Conservation (phyloP, 2,888 invertebrate species). For the Rapana venosa region DNA sequence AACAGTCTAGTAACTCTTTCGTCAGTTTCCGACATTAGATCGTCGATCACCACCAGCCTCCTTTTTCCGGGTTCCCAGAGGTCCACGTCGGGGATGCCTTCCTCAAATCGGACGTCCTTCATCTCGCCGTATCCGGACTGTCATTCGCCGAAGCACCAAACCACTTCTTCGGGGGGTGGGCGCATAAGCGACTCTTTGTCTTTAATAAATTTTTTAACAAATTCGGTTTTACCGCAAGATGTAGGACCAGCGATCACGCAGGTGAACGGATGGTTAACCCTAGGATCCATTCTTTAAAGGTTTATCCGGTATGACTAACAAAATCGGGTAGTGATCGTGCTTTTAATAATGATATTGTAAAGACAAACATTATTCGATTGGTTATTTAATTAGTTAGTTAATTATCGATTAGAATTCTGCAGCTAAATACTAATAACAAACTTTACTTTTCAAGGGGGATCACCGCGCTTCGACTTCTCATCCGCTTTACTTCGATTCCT, state of each 20-base stretch:
- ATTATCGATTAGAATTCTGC: too few species aligned
- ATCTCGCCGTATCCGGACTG: constrained; percentile 15
- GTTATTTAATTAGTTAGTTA: too few species aligned
- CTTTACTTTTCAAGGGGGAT: too few species aligned
- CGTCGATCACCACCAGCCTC: constrained; percentile 12
- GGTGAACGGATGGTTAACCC: constrained; percentile 11
- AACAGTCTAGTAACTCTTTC: constrained; percentile 34
- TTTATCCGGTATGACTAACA: too few species aligned
- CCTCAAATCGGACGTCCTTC: constrained; percentile 26
- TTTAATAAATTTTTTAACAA: neutral
- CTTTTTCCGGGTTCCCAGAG: neutral
- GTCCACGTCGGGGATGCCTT: constrained; percentile 27
- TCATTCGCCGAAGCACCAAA: constrained; percentile 15
- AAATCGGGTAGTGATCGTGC: too few species aligned
- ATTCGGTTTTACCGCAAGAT: neutral
- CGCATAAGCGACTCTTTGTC: neutral
- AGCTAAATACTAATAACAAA: too few species aligned
- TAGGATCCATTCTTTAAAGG: constrained; percentile 20
- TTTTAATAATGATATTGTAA: too few species aligned
- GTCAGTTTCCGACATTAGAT: constrained; percentile 38
- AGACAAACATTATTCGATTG: too few species aligned
- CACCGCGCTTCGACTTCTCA: too few species aligned
- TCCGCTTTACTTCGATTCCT: too few species aligned
- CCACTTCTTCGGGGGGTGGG: constrained; percentile 17
- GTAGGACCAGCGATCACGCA: neutral